Percentiles rank a stretch among this genome's conserved stretches.
Evolutionary conservation across 2,888 invertebrate genomes (phyloP).

Genomic region (Morpho achilles): DNA sequence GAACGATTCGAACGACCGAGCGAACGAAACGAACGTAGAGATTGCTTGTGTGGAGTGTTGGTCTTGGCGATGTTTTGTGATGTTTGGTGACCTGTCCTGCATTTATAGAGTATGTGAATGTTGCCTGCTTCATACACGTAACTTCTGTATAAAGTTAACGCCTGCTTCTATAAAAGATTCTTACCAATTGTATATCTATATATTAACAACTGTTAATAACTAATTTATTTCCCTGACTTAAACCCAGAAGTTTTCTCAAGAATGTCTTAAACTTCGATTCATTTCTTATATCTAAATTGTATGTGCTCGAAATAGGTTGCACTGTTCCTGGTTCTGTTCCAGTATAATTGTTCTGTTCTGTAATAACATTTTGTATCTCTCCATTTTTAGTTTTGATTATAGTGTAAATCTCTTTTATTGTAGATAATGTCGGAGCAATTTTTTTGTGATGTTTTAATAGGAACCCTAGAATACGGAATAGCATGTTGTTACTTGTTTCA

Average conservation of each 20-base stretch:
- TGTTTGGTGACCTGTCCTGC: too few species aligned
- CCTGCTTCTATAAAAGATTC: not conserved
- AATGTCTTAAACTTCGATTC: constrained; percentile 43
- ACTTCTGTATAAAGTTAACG: too few species aligned
- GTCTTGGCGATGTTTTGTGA: too few species aligned
- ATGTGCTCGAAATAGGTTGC: constrained; percentile 38
- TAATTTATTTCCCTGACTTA: constrained; percentile 44
- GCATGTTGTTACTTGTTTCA: constrained; percentile 40
- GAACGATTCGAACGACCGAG: too few species aligned
- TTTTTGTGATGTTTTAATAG: constrained; percentile 44
- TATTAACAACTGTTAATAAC: constrained; percentile 34
- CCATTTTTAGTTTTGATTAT: constrained; percentile 52
- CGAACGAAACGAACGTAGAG: too few species aligned
- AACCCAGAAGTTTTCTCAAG: constrained; percentile 49
- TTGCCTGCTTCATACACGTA: too few species aligned
- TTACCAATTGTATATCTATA: not conserved
- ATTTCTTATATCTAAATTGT: constrained; percentile 48
- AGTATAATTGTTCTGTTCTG: constrained; percentile 53
- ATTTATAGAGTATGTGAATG: too few species aligned
- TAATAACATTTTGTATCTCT: constrained; percentile 47
- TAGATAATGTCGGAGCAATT: constrained; percentile 50
- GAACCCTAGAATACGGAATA: constrained; percentile 49
- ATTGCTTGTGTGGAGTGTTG: too few species aligned
- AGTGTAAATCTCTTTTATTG: constrained; percentile 57
- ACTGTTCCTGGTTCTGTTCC: constrained; percentile 36